These are phyloP conservation scores for Calliopum simillimum DNA, from an alignment of 2,888 invertebrate genomes.

Conservation along the genomic window DNA sequence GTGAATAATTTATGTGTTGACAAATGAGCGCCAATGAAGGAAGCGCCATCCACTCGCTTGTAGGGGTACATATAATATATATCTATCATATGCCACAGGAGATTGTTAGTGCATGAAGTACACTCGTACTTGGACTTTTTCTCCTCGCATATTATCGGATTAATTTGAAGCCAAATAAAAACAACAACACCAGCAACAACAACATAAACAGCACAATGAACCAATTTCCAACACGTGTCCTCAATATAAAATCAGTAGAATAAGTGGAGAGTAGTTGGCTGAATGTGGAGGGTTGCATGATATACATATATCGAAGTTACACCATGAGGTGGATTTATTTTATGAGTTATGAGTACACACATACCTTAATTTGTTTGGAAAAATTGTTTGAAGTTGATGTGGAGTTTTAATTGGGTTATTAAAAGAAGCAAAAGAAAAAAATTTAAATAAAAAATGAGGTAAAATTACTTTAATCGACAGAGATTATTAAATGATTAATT, in stretches of 20 bases:
- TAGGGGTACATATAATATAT: neutral
- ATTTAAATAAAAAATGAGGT: neutral
- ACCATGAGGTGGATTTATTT: too few relatives aligned
- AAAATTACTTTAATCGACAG: neutral
- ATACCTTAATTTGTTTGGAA: neutral
- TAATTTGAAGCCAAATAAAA: too few relatives aligned
- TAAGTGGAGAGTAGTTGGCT: neutral
- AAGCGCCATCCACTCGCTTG: neutral
- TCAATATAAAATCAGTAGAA: too few relatives aligned
- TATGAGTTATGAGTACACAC: too few relatives aligned
- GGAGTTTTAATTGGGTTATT: conserved; percentile 1
- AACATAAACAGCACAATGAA: neutral
- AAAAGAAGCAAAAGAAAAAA: neutral
- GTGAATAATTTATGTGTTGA: conserved; percentile 10
- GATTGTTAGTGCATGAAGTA: too few relatives aligned
- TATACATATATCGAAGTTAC: too few relatives aligned
- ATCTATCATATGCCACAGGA: too few relatives aligned
- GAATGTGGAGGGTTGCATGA: neutral
- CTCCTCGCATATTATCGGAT: too few relatives aligned
- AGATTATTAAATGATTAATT: conserved; percentile 5
- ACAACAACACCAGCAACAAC: too few relatives aligned
- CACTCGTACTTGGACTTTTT: too few relatives aligned
- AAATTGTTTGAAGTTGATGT: neutral
- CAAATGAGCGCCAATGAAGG: conserved; percentile 3
- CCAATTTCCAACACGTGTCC: conserved; percentile 11